phyloP scores from a whole-genome alignment of 2,797 vertebrate genomes.

The Miichthys miiuy region DNA sequence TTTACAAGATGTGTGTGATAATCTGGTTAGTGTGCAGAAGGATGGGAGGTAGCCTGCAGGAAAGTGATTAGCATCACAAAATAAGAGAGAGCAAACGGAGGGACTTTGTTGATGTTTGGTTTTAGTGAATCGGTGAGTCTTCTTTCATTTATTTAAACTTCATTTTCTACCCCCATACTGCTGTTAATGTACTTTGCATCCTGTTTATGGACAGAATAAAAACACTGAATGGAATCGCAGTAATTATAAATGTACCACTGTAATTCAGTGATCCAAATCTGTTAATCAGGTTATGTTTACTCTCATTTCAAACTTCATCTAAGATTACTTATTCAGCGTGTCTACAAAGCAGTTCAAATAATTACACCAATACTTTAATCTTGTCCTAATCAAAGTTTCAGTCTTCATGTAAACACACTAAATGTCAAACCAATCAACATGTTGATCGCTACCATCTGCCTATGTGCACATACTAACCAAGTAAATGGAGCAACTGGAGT shows the following conservation, averaged over 20 bases:
- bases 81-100: neutral
- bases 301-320: neutral
- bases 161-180: neutral
- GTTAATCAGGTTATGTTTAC: constrained; percentile 4
- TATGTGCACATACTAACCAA: neutral
- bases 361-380: neutral
- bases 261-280: neutral
- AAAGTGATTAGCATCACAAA: constrained; percentile 47
- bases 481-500: neutral
- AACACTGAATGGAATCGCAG: neutral
- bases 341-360: neutral
- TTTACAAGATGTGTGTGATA: constrained; percentile 60
- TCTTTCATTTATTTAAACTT: neutral
- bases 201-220: neutral
- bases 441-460: neutral
- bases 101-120: neutral
- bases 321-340: neutral
- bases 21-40: constrained; percentile 52
- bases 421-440: constrained; percentile 1
- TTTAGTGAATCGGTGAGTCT: neutral
- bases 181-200: neutral
- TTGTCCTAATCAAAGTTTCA: constrained; percentile 18
- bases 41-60: constrained; percentile 46
- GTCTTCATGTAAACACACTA: neutral
- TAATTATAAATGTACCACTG: neutral